Percentiles rank a stretch among this genome's conserved stretches.
These are phyloP conservation scores for Pseudomugil gertrudae DNA, from an alignment of 2,797 vertebrate genomes.

Conservation along the genomic window DNA sequence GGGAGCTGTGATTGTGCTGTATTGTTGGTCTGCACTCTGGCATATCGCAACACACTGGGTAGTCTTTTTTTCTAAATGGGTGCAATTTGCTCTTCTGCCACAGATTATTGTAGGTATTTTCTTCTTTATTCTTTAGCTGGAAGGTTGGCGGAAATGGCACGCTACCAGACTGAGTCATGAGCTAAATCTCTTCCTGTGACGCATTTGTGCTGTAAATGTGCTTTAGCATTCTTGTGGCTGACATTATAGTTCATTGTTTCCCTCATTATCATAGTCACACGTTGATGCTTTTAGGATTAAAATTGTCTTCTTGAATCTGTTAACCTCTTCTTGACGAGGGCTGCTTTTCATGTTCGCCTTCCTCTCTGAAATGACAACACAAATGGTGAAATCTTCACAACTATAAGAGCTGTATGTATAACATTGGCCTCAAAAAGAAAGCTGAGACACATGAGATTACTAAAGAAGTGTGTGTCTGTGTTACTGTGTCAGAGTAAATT, in stretches of 20 bases:
- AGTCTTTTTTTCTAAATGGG: slow-evolving; percentile 52
- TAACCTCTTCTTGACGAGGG: not conserved
- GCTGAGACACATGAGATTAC: not conserved
- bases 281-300: slow-evolving; percentile 5
- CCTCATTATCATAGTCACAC: not conserved
- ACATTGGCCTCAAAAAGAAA: not conserved
- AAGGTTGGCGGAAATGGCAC: slow-evolving; percentile 15
- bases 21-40: slow-evolving; percentile 65
- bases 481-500: not conserved
- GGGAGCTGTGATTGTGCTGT: slow-evolving; percentile 69
- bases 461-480: not conserved
- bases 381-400: not conserved
- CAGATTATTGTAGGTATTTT: slow-evolving; percentile 58
- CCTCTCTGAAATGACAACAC: not conserved
- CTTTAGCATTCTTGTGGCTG: not conserved
- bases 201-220: slow-evolving; percentile 3
- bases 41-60: slow-evolving; percentile 58
- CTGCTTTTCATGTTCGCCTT: not conserved
- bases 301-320: slow-evolving; percentile 8
- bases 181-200: slow-evolving; percentile 31
- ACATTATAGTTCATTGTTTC: slow-evolving; percentile 3
- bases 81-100: slow-evolving; percentile 67
- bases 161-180: slow-evolving; percentile 34
- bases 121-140: slow-evolving; percentile 28
- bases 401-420: not conserved